Evolutionary conservation across 1,140 invertebrate species (phyloP), one percentile per base, ranked within the genome.

Genomic region (Micrasema minimum): DNA sequence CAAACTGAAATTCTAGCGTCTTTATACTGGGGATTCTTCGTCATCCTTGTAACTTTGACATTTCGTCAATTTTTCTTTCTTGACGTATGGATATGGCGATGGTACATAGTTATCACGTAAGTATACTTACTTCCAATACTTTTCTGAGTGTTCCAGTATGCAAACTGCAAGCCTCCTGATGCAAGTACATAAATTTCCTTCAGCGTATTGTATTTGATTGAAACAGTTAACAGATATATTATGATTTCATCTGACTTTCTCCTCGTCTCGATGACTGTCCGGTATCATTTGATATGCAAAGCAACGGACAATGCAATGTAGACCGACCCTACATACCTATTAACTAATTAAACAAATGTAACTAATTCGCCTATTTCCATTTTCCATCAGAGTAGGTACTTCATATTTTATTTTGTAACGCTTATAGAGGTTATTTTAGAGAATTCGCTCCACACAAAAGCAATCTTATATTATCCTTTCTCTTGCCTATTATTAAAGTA

Each of bases 211-310:
- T 16, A 45, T 16, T 16, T 16, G 41, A 45, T 45, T 45, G 11
- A 45, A 45, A 45, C 41, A 45, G 11, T 45, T 45, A 45, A 12
- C 41, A 12, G 11, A n/a, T 45, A 31, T 31, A 31, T n/a, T n/a
- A 23, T 38, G 1, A 38, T 59, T 59, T 11, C 55, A 59, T 59
- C 55, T 31, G 35, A 59, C 55, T 59, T 59, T 59, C 55, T 59
- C 55, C 50, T 59, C 35, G 55, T 38, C 55, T 59, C 55, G 18
- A 4, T 9, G 14, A 3, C 41, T 18, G 11, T 50, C 46, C 46
- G 31, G 12, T 59, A 59, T 59, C 55, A 59, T 41, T 59, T 38
- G 35, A 59, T 59, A 59, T 59, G 55, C 55, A 59, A 59, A 59
- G 55, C 35, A 38, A 5, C 20, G 55, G 35, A 59, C 55, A 59